These are phyloP conservation scores for Oryzias melastigma DNA, from an alignment of 2,113 vertebrate species.

Conservation along the genomic window DNA sequence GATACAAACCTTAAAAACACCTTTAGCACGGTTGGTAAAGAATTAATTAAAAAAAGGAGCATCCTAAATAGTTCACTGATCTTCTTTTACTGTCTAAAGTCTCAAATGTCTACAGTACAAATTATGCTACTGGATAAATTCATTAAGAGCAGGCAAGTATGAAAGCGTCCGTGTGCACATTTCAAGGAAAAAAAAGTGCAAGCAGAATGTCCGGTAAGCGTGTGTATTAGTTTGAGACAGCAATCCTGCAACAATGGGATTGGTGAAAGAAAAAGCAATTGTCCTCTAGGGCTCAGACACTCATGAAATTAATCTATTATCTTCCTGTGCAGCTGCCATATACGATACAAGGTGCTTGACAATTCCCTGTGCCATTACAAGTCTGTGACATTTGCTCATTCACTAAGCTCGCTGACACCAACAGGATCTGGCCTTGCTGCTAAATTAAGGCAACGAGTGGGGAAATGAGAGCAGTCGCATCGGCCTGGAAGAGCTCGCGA, in stretches of 20 bases:
- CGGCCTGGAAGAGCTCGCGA: conserved; percentile 72
- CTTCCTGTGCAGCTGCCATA: conserved; percentile 78
- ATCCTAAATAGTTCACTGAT: too few relatives aligned
- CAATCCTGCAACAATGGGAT: conserved; percentile 51
- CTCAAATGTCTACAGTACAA: conserved; percentile 22
- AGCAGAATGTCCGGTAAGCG: conserved; percentile 36
- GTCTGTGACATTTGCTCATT: conserved; percentile 79
- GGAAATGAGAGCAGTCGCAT: conserved; percentile 70
- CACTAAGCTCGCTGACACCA: conserved; percentile 80
- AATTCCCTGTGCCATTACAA: conserved; percentile 75
- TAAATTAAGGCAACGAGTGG: conserved; percentile 81
- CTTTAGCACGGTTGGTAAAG: too few relatives aligned
- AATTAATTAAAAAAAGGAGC: too few relatives aligned
- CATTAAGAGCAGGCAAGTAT: conserved; percentile 2
- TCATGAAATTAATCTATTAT: conserved; percentile 84
- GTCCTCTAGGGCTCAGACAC: conserved; percentile 76
- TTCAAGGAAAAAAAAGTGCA: conserved; percentile 26
- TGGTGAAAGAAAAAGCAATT: conserved; percentile 70
- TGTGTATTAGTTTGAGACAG: conserved; percentile 54
- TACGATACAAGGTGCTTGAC: conserved; percentile 75
- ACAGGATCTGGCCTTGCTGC: conserved; percentile 77
- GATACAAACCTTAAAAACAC: too few relatives aligned
- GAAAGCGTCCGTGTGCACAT: conserved; percentile 18
- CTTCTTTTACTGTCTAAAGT: conserved; percentile 8
- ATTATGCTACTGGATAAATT: conserved; percentile 35